Base-by-base conservation (phyloP, 2,797 vertebrate species). In the Triplophysa bombifrons region DNA sequence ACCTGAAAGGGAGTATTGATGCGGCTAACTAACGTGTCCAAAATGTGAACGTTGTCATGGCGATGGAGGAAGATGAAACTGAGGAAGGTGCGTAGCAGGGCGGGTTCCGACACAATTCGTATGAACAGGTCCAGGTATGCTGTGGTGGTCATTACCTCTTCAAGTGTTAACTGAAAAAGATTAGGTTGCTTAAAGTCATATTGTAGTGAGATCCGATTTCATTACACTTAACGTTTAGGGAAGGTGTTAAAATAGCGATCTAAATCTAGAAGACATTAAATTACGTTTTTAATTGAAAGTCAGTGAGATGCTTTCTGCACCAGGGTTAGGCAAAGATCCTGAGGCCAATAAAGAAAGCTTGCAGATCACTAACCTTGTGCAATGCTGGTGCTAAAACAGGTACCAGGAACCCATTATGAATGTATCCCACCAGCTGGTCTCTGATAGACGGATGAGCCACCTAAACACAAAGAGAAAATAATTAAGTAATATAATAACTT, bases 1-100 rank as follows among this genome's bases (percentile, higher is more conserved):
- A 99, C 98, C 95, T 95, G 96, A 88, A 97, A 99, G 0, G 97
- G 98, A 0, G 97, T 99, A 91, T 99, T 99, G 91, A 99, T 96
- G 60, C 98, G 93, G 90, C 97, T 98, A 20, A 98, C 97, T 8
- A 99, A 93, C 0, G 97, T 98, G 56, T 99, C 98, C 34, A 99
- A 88, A 82, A 99, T 96, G 84, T 98, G 94, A 70, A 99, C 95
- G 2, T 93, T 96, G 87, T 99, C 98, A 0, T 99, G 95, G 41
- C 87, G 93, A 87, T 99, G 96, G 84, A 99, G 90, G 56, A 99
- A 92, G 87, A 99, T 95, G 80, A 99, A 99, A 69, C 94, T 95
- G 58, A 99, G 96, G 85, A 99, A 97, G 17, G 95, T 96, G 92
- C 98, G 96, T 71, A 99, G 94, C 64, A 99, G 93, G 0, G 95